Conservation (phyloP, 2,888 invertebrate genomes). For the Pyralis farinalis region DNA sequence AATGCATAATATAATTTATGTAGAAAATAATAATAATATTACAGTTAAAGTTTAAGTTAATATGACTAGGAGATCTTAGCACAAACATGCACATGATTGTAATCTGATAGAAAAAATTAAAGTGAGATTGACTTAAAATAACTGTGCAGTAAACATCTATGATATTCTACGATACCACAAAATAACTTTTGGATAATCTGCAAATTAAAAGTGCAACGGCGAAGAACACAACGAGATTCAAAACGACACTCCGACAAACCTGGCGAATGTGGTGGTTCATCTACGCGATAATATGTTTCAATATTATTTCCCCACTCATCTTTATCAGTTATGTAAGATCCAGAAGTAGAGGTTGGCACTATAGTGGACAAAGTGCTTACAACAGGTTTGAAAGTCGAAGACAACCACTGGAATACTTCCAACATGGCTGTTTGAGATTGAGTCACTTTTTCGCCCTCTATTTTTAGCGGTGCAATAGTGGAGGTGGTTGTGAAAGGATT, state of each 20-base stretch:
- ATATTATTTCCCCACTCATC: constrained; percentile 74
- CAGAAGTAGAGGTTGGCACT: constrained; percentile 50
- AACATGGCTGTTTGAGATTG: constrained; percentile 75
- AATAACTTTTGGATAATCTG: constrained; percentile 39
- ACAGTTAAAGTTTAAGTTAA: neutral
- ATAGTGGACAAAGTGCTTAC: constrained; percentile 61
- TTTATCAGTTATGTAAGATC: constrained; percentile 57
- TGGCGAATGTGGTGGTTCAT: constrained; percentile 77
- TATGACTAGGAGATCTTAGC: constrained; percentile 4
- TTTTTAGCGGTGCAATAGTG: constrained; percentile 61
- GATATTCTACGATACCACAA: constrained; percentile 31
- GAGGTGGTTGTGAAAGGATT: constrained; percentile 75
- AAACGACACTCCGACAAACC: constrained; percentile 76
- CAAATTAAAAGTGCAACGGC: constrained; percentile 70
- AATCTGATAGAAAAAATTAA: neutral
- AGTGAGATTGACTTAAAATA: constrained; percentile 11
- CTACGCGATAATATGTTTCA: constrained; percentile 70
- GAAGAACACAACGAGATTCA: constrained; percentile 49
- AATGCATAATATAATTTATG: neutral
- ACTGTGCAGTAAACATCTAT: constrained; percentile 31
- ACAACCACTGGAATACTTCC: constrained; percentile 77
- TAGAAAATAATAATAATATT: constrained; percentile 1
- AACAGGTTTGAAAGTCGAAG: constrained; percentile 71
- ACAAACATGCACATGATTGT: constrained; percentile 10
- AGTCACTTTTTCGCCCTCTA: constrained; percentile 69